Percentiles rank a stretch among this genome's conserved stretches.
Evolutionary conservation across 92 coral and sea anemone species (phyloP).

Genomic region (Virgularia gustaviana): DNA sequence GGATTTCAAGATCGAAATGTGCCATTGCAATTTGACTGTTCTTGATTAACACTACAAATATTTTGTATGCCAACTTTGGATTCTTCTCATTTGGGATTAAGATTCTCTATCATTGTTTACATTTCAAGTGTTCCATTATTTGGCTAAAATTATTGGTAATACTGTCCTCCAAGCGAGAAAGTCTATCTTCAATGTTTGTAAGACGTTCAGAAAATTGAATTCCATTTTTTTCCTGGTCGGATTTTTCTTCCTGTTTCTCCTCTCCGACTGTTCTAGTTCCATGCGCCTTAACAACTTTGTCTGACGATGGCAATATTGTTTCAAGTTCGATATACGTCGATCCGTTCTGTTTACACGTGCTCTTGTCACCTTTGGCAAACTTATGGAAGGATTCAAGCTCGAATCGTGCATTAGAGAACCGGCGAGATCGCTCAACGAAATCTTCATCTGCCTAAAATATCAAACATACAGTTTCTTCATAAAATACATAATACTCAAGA

Average conservation of each 20-base stretch:
- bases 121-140: slow-evolving; percentile 10
- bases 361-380: background rate
- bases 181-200: slow-evolving; percentile 17
- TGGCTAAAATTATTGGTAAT: slow-evolving; percentile 14
- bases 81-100: no score
- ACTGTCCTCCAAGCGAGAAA: background rate
- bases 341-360: background rate
- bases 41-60: no score
- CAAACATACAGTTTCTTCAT: background rate
- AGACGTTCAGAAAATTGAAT: slow-evolving; percentile 18
- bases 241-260: background rate
- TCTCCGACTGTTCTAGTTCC: background rate
- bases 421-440: slow-evolving; percentile 2
- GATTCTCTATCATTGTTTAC: background rate
- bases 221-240: background rate
- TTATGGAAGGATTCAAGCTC: slow-evolving; percentile 24
- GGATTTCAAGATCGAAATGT: no score
- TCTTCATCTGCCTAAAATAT: slow-evolving; percentile 23
- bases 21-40: no score
- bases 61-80: no score
- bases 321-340: slow-evolving; percentile 17
- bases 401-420: slow-evolving; percentile 26
- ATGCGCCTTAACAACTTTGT: background rate
- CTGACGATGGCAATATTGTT: background rate
- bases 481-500: background rate